Base-by-base conservation (phyloP, 2,113 vertebrate species). In the Coracopsis vasa region DNA sequence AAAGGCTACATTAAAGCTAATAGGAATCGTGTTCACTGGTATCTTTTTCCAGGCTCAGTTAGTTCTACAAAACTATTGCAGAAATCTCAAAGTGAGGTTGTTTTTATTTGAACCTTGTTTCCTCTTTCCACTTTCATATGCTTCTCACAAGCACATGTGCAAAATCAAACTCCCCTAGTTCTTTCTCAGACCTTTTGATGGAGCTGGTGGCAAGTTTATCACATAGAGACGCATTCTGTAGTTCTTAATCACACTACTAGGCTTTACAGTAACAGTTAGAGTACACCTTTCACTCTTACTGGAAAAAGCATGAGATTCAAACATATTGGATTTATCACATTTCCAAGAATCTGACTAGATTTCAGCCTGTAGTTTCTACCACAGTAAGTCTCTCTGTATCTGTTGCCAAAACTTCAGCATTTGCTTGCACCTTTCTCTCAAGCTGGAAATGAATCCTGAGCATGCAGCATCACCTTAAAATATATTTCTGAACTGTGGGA, bases 391-490 rank as follows among this genome's bases (percentile, higher is more conserved):
- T 90, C 82, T 75, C 77, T 25, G 1, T 69, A 47, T 58, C 72
- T 65, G 28, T 91, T 95, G 96, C 96, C 88, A 96, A 81, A 95
- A 83, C 31, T 89, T 64, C 61, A 91, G 61, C 83, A 39, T 74
- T 94, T 96, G 86, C 86, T 96, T 88, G 86, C 80, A 94, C 86
- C 85, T 92, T 96, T 96, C 82, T 72, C 80, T 92, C 44, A 80
- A 71, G 65, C 69, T 94, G 85, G 67, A 89, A 92, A 92, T 33
- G 69, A 86, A 91, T 81, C 67, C 72, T 41, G 21, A 81, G 51
- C 64, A 48, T 44, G 31, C 80, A 88, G 51, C 56, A 86, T 90
- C 90, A 86, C 65, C 85, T 94, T 92, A 96, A 97, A 95, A 92
- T 91, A 65, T 88, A 23, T 90, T 93, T 84, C 88, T 72, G 88